Percentiles rank a stretch among this genome's conserved stretches.
phyloP scores from a whole-genome alignment of 2,888 invertebrate genomes.

The Teleogryllus oceanicus region DNA sequence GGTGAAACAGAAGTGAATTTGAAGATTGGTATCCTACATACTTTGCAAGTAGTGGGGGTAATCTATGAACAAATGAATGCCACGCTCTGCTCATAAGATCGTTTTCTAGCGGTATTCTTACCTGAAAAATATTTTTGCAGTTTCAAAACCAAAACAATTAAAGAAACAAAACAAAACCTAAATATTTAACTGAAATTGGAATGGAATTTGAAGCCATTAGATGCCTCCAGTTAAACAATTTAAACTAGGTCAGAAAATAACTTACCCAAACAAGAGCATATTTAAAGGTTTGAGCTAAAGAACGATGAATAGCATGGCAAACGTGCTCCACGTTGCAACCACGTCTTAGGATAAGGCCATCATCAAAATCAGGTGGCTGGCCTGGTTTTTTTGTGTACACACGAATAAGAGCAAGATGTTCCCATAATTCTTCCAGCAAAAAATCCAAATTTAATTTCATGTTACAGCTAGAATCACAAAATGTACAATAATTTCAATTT shows the following conservation, averaged over 20 bases:
- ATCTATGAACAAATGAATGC: too few species aligned
- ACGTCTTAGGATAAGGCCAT: slow-evolving; percentile 86
- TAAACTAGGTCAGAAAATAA: slow-evolving; percentile 29
- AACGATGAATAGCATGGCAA: slow-evolving; percentile 94
- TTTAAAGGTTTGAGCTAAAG: slow-evolving; percentile 87
- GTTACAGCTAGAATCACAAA: slow-evolving; percentile 73
- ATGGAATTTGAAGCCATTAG: too few species aligned
- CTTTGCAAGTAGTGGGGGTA: too few species aligned
- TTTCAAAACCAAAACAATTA: too few species aligned
- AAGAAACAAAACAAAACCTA: not conserved
- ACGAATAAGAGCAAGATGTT: slow-evolving; percentile 85
- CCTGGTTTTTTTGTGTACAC: slow-evolving; percentile 99
- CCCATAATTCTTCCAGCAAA: slow-evolving; percentile 89
- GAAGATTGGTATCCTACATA: too few species aligned
- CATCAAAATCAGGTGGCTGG: slow-evolving; percentile 92
- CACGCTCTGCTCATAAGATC: too few species aligned
- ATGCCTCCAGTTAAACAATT: too few species aligned
- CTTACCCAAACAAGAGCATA: slow-evolving; percentile 92
- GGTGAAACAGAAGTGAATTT: too few species aligned
- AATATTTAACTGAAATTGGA: not conserved
- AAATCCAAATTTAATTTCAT: slow-evolving; percentile 98
- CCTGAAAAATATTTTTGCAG: too few species aligned
- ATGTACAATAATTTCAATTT: too few species aligned
- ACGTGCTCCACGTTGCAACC: slow-evolving; percentile 95
- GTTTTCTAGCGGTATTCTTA: too few species aligned